phyloP scores from a whole-genome alignment of 2,888 invertebrate genomes.

The Leucophenga montana region DNA sequence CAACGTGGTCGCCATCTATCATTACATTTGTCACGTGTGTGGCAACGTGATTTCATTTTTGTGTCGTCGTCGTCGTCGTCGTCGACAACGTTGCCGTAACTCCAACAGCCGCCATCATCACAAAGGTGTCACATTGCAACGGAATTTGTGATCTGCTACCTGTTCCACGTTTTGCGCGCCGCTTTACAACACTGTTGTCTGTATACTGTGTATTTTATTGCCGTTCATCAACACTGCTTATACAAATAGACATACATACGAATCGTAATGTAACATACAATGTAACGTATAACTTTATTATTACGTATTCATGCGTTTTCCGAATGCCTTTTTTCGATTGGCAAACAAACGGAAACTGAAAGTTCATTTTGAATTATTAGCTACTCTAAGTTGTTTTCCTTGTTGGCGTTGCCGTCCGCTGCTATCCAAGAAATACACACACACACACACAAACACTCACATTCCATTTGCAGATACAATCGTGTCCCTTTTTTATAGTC shows the following conservation, averaged over 20 bases:
- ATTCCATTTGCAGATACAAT: background rate
- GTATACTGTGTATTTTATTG: too few relatives aligned
- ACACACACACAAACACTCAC: too few relatives aligned
- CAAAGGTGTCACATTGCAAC: constrained; percentile 64
- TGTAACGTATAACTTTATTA: constrained; percentile 27
- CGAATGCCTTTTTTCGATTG: constrained; percentile 15
- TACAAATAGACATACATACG: too few relatives aligned
- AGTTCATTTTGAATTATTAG: constrained; percentile 24
- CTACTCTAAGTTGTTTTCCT: constrained; percentile 12
- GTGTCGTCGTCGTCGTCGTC: constrained; percentile 52
- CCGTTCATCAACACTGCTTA: constrained; percentile 22
- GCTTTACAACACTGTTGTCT: too few relatives aligned
- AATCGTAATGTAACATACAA: too few relatives aligned
- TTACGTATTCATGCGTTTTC: constrained; percentile 38
- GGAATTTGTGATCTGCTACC: too few relatives aligned
- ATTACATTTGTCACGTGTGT: constrained; percentile 66
- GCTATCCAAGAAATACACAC: background rate
- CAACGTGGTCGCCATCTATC: constrained; percentile 51
- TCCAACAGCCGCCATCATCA: too few relatives aligned
- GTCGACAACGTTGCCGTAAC: too few relatives aligned
- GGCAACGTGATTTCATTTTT: constrained; percentile 67
- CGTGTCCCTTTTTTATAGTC: constrained; percentile 17
- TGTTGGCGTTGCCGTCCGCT: constrained; percentile 1
- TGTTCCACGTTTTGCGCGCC: background rate
- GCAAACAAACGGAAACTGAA: too few relatives aligned